phyloP scores from a whole-genome alignment of 2,888 invertebrate genomes.

The Melanostoma scalare region DNA sequence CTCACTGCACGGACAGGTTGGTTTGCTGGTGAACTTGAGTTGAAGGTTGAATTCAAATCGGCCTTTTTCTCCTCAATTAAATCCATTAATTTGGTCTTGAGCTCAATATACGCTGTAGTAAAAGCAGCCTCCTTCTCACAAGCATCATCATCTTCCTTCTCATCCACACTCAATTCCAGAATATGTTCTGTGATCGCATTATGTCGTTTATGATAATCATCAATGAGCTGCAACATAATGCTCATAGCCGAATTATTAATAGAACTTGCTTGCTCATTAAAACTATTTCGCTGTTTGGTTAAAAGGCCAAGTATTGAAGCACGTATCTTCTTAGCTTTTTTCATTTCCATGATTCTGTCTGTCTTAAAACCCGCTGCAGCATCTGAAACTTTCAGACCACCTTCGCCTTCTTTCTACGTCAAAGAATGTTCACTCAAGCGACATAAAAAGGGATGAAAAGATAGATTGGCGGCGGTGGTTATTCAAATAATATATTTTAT shows the following conservation, averaged over 20 bases:
- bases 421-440: too few species aligned
- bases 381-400: too few species aligned
- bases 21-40: not conserved
- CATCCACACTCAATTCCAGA: constrained; percentile 4
- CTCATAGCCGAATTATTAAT: constrained; percentile 14
- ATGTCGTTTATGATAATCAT: constrained; percentile 11
- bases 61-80: constrained; percentile 16
- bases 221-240: constrained; percentile 18
- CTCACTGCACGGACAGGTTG: not conserved
- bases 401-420: too few species aligned
- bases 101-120: constrained; percentile 6
- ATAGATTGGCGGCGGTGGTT: too few species aligned
- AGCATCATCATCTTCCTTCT: constrained; percentile 11
- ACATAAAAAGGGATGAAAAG: too few species aligned
- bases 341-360: not conserved
- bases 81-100: constrained; percentile 15
- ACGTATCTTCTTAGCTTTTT: constrained; percentile 19
- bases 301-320: constrained; percentile 18
- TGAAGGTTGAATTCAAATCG: constrained; percentile 4
- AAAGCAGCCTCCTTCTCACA: constrained; percentile 6
- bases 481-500: too few species aligned
- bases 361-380: too few species aligned
- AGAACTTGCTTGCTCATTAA: not conserved
- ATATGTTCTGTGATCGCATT: constrained; percentile 8
- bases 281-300: constrained; percentile 8